Base-by-base conservation (phyloP, 2,888 invertebrate genomes). In the Caenorhabditis drosophilae region DNA sequence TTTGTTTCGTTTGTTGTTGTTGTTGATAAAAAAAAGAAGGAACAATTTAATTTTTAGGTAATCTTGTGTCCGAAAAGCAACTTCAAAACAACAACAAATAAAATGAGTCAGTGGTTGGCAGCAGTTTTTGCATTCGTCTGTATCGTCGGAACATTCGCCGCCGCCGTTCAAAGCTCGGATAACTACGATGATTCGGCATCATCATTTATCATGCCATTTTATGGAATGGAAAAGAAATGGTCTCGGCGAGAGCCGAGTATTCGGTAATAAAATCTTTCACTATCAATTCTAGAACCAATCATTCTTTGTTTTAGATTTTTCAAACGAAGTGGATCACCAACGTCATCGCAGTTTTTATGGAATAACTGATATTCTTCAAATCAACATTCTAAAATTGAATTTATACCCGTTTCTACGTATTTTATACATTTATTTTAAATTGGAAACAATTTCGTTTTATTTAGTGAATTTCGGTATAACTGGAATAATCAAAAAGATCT, bases 211-310 rank as follows among this genome's bases (percentile, higher is more conserved):
- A 45, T 58, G 42, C 64, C 64, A 38, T 64, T 64, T 46, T 64
- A 54, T 35, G 64, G 64, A 31, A 55, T 67, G 56, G 67, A 67
- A 40, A 67, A 67, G 54, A 67, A 67, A 49, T 67, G 67, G 67
- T 61, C 57, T 44, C 60, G 67, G 18, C 48, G 67, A 23, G 67
- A 61, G 42, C 67, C 67, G 25, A 67, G 67, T 42, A 67, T 67
- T 40, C 52, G 67, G 67, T 67, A 50, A 34, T 9, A 11, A 34
- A 12, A n/a, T 16, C 12, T 12, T 23, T 25, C 6, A 6, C 12
- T 31, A 23, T 31, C 12, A 9, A 31, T 31, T 31, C 12, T 31
- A 36, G n/a, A 4, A n/a, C n/a, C 36, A 50, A 20, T 31, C 31
- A 16, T 12, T n/a, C 23, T 6, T 26, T 46, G 2, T 50, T 63